phyloP scores from a whole-genome alignment of 1,140 invertebrate species.

The Chymomyza costata region DNA sequence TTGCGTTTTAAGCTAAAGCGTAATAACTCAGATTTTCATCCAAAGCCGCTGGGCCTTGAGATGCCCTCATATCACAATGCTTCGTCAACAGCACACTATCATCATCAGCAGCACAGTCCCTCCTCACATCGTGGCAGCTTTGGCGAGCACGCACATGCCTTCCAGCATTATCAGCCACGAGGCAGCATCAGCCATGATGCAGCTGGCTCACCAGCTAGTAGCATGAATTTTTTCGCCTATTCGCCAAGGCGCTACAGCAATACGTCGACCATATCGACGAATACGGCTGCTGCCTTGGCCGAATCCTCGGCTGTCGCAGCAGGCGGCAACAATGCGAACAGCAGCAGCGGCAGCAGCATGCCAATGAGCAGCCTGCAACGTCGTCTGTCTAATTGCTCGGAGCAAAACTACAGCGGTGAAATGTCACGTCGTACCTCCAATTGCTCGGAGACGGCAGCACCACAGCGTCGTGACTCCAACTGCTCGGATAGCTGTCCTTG shows the following conservation, averaged over 20 bases:
- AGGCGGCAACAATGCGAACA: slow-evolving; percentile 11
- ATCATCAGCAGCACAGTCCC: neutral
- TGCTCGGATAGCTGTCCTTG: slow-evolving; percentile 72
- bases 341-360: slow-evolving; percentile 17
- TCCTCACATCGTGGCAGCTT: slow-evolving; percentile 14
- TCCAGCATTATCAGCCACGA: slow-evolving; percentile 19
- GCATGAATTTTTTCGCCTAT: slow-evolving; percentile 55
- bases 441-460: slow-evolving; percentile 55
- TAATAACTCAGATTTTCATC: slow-evolving; percentile 69
- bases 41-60: slow-evolving; percentile 47
- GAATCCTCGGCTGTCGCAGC: slow-evolving; percentile 38
- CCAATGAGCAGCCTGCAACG: slow-evolving; percentile 41
- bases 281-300: slow-evolving; percentile 43
- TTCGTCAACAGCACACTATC: no score
- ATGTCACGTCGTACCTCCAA: slow-evolving; percentile 62
- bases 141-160: neutral
- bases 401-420: slow-evolving; percentile 45
- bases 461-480: slow-evolving; percentile 65
- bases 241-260: slow-evolving; percentile 66
- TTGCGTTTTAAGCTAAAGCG: slow-evolving; percentile 65
- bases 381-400: slow-evolving; percentile 67
- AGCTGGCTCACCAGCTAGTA: slow-evolving; percentile 18
- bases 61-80: no score
- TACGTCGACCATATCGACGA: slow-evolving; percentile 63
- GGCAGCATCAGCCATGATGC: slow-evolving; percentile 38